phyloP scores from a whole-genome alignment of 1,140 invertebrate genomes.

The Pogonus chalceus region DNA sequence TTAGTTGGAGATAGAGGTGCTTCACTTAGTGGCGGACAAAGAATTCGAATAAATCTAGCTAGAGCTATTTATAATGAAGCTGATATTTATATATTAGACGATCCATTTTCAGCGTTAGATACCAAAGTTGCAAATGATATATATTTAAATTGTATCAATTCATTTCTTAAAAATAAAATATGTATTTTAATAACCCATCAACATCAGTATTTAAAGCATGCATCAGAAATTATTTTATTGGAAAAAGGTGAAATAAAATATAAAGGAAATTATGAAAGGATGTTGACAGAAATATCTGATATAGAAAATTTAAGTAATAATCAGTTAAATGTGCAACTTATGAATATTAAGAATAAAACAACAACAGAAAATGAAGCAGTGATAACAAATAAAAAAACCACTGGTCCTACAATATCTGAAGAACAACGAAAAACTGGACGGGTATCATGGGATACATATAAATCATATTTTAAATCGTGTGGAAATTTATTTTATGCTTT shows the following conservation, averaged over 20 bases:
- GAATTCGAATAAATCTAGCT: conserved; percentile 66
- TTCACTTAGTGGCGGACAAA: conserved; percentile 65
- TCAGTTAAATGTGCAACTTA: conserved; percentile 29
- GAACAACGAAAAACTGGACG: conserved; percentile 39
- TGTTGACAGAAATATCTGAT: conserved; percentile 35
- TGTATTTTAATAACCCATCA: conserved; percentile 67
- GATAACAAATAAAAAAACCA: conserved; percentile 26
- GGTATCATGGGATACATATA: conserved; percentile 47
- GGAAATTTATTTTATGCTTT: conserved; percentile 41
- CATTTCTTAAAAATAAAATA: conserved; percentile 51
- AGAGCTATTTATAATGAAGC: conserved; percentile 41
- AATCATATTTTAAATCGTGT: conserved; percentile 50
- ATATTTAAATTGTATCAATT: conserved; percentile 47
- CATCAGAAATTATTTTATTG: conserved; percentile 42
- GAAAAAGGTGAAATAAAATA: conserved; percentile 35
- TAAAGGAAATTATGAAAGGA: conserved; percentile 34
- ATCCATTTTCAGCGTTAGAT: conserved; percentile 58
- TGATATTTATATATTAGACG: conserved; percentile 64
- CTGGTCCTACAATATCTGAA: conserved; percentile 24
- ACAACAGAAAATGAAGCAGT: conserved; percentile 31
- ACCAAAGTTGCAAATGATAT: conserved; percentile 50
- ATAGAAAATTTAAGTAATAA: conserved; percentile 18
- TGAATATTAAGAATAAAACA: conserved; percentile 29
- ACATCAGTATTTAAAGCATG: conserved; percentile 55
- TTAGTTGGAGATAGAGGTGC: conserved; percentile 75